phyloP scores from a whole-genome alignment of 2,888 invertebrate genomes.

The Caenorhabditis virilis region DNA sequence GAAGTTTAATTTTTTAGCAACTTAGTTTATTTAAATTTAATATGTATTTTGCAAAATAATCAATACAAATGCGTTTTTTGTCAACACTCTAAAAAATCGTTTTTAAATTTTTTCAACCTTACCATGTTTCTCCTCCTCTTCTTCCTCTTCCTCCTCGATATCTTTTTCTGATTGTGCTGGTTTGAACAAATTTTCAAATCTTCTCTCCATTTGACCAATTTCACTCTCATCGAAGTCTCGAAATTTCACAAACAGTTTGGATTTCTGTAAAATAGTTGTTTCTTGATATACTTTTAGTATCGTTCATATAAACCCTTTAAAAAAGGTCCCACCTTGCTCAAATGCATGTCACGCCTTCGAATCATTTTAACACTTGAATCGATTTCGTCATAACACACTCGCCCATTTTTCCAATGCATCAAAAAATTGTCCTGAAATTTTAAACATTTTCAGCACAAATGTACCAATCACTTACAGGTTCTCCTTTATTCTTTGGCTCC shows the following conservation, averaged over 20 bases:
- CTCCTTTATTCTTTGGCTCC: constrained; percentile 74
- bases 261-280: constrained; percentile 5
- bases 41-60: too few species aligned
- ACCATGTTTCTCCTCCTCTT: constrained; percentile 3
- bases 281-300: too few species aligned
- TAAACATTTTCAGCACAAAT: neutral
- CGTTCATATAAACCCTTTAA: constrained; percentile 55
- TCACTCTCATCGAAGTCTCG: constrained; percentile 13
- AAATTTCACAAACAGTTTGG: constrained; percentile 17
- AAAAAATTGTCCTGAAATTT: constrained; percentile 70
- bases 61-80: too few species aligned
- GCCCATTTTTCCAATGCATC: constrained; percentile 68
- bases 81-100: too few species aligned
- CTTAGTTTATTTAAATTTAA: too few species aligned
- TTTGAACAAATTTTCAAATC: constrained; percentile 7
- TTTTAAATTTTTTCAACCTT: too few species aligned
- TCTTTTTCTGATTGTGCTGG: constrained; percentile 7
- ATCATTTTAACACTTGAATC: constrained; percentile 71
- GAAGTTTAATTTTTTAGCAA: neutral
- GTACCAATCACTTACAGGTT: constrained; percentile 70
- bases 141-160: constrained; percentile 2
- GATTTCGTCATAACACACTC: constrained; percentile 71
- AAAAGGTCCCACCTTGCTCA: constrained; percentile 69
- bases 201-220: neutral
- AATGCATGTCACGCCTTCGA: constrained; percentile 54